Base-by-base conservation (phyloP, 2,888 invertebrate species). In the Eumacrocentrus americanus region DNA sequence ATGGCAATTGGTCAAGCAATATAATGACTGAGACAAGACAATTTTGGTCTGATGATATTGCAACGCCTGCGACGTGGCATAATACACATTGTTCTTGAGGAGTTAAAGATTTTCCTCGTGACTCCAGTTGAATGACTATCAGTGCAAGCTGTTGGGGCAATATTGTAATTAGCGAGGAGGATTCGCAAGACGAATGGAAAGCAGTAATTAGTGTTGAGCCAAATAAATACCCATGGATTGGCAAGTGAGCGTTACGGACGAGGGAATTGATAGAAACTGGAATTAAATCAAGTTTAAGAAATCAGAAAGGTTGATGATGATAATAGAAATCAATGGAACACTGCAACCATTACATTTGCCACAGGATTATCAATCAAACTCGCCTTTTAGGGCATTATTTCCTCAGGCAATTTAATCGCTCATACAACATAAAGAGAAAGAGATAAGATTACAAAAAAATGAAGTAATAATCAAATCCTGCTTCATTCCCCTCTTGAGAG, bases 181-280 rank as follows among this genome's bases (percentile, higher is more conserved):
- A 52, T 52, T 23, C 38, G 23, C 51, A 20, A 23, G 35, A 18
- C 38, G 18, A 59, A 53, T 59, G 37, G 59, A 59, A 59, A 59
- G 59, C 22, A 12, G 48, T 53, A 59, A 59, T 59, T 59, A 59
- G 23, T 23, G 51, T 52, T 44, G n/a, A n/a, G n/a, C n/a, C 20
- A 20, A 44, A 44, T 44, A 44, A 44, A 44, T 20, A 16, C 6
- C 44, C 5, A 5, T n/a, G n/a, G 18, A 44, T 18, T 44, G 44
- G 22, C 20, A 44, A 44, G 16, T 20, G 11, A 14, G 18, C 42
- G 20, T 20, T 20, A 42, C 20, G 20, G 7, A 18, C 42, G 42
- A 42, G 16, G n/a, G 1, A 9, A 42, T 42, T 42, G 2, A 16
- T 18, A 18, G 16, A 18, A 42, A 42, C 20, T 42, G 18, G 20